Conservation (phyloP, 2,888 invertebrate genomes). For the Danaus chrysippus region DNA sequence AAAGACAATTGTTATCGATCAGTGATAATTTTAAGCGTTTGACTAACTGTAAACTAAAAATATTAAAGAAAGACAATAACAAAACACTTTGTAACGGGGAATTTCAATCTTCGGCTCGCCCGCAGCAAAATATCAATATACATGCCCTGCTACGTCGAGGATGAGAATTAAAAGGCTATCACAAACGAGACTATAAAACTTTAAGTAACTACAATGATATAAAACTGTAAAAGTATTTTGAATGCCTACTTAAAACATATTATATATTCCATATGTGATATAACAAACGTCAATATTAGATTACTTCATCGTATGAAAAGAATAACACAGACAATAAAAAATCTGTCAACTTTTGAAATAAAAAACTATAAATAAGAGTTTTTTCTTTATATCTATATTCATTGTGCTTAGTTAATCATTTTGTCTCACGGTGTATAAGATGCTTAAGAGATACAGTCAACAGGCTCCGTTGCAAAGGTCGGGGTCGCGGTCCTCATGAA, state of each 20-base stretch:
- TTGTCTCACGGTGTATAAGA: conserved; percentile 7
- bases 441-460: conserved; percentile 23
- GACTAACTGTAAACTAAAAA: conserved; percentile 9
- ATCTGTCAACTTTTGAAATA: too few relatives aligned
- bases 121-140: conserved; percentile 32
- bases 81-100: conserved; percentile 29
- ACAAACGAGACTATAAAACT: conserved; percentile 13
- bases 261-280: too few relatives aligned
- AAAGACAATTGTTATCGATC: too few relatives aligned
- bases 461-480: conserved; percentile 20
- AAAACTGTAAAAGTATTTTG: too few relatives aligned
- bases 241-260: too few relatives aligned
- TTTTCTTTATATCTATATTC: neutral
- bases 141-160: conserved; percentile 28
- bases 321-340: too few relatives aligned
- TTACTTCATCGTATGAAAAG: too few relatives aligned
- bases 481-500: conserved; percentile 32
- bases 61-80: conserved; percentile 13
- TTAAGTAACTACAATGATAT: too few relatives aligned
- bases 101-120: conserved; percentile 30
- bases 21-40: neutral
- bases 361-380: too few relatives aligned
- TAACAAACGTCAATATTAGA: too few relatives aligned
- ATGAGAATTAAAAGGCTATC: conserved; percentile 21
- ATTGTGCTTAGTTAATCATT: neutral